These are phyloP conservation scores for Danio aesculapii DNA, from an alignment of 2,797 vertebrate species.

Conservation along the genomic window DNA sequence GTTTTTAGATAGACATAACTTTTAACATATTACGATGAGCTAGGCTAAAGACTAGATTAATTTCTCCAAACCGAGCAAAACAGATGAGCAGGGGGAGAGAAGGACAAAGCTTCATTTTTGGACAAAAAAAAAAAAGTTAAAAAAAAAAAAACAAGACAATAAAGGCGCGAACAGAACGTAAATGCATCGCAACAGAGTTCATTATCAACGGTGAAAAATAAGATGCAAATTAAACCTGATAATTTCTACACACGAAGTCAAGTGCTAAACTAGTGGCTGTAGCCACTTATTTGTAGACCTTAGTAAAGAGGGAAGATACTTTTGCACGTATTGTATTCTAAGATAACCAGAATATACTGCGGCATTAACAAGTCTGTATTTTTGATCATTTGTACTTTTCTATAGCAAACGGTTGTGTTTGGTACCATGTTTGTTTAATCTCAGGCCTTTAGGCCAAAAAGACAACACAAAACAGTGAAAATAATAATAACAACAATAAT, in stretches of 20 bases:
- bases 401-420: not conserved
- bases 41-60: not conserved
- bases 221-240: not conserved
- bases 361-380: no score
- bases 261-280: not conserved
- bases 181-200: not conserved
- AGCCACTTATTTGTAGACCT: slow-evolving; percentile 6
- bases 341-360: no score
- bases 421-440: not conserved
- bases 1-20: not conserved
- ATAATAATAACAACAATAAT: not conserved
- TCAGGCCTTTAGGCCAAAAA: not conserved
- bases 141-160: not conserved
- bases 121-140: not conserved
- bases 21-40: not conserved
- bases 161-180: not conserved
- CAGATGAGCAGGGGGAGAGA: not conserved
- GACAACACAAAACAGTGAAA: not conserved
- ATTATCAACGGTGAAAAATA: not conserved
- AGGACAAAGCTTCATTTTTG: not conserved
- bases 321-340: not conserved
- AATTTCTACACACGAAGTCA: not conserved
- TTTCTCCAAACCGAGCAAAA: not conserved
- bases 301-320: not conserved
- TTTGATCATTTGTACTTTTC: not conserved